Evolutionary conservation across 2,113 vertebrate species (phyloP).

Genomic region (Atrichornis clamosus): DNA sequence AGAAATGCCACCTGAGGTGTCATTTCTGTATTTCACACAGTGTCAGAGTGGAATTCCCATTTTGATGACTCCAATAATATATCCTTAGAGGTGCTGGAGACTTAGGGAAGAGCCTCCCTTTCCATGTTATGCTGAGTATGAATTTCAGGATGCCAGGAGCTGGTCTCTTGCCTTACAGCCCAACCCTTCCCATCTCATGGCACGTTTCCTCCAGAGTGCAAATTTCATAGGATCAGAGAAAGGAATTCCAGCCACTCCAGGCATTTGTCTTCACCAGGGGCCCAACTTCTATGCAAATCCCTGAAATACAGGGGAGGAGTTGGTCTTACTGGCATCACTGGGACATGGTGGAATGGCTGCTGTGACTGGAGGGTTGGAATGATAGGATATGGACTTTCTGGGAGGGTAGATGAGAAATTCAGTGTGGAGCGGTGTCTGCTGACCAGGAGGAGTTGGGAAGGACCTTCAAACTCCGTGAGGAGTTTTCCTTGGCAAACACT

Average conservation of each 20-base stretch:
- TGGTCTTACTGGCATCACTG: not conserved
- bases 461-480: not conserved
- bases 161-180: not conserved
- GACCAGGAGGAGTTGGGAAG: not conserved
- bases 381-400: not conserved
- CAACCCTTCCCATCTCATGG: not conserved
- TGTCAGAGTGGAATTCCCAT: not conserved
- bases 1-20: not conserved
- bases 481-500: not conserved
- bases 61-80: not conserved
- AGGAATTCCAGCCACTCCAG: not conserved
- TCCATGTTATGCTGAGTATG: accelerated
- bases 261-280: not conserved
- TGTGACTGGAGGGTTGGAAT: not conserved
- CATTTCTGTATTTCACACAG: not conserved
- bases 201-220: not conserved
- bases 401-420: not conserved
- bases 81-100: not conserved
- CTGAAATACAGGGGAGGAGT: not conserved
- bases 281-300: not conserved
- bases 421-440: not conserved
- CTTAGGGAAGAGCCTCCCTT: not conserved
- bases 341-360: not conserved
- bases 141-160: not conserved
- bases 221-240: not conserved